Base-by-base conservation (phyloP, 1,140 invertebrate species). In the Catajapyx aquilonaris region DNA sequence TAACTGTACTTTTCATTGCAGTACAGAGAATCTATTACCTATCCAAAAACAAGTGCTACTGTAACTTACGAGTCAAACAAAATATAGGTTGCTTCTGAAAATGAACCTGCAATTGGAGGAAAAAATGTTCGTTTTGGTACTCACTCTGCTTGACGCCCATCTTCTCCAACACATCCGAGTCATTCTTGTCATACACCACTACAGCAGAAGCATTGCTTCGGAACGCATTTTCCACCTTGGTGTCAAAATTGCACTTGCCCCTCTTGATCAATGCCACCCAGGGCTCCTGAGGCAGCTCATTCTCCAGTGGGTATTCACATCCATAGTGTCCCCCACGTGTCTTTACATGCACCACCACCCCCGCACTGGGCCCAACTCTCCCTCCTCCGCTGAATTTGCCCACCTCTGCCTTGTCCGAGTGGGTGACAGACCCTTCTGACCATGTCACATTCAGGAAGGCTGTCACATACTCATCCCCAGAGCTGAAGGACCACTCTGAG, bases 231-330 rank as follows among this genome's bases (percentile, higher is more conserved):
- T 72, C 65, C 35, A 78, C 64, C 56, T 83, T 84, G 32, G 69
- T 65, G 48, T 78, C 71, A 50, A 80, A 80, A 44, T 73, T 73
- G 54, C 79, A 84, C 15, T 53, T 59, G 18, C 78, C 79, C 13
- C 76, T 54, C 43, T 68, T 64, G 3, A 81, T 70, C 33, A 84
- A 55, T 1, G 78, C 79, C 37, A 84, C 71, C 76, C 78, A 84
- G 1, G 71, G 62, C 16, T 65, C 60, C 0, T 51, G 49, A n/a
- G 61, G 60, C 18, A 60, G 48, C 3, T 11, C 60, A 25, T 66
- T 68, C 13, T 59, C 47, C 19, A 76, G 59, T 4, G 68, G 65
- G 43, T 61, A 58, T 0, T 61, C 56, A 49, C 77, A 81, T 1
- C 71, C 76, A 5, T 63, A 64, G 47, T 76, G 71, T 13, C 61